phyloP scores from a whole-genome alignment of 2,113 vertebrate species.

The Carassius carassius region DNA sequence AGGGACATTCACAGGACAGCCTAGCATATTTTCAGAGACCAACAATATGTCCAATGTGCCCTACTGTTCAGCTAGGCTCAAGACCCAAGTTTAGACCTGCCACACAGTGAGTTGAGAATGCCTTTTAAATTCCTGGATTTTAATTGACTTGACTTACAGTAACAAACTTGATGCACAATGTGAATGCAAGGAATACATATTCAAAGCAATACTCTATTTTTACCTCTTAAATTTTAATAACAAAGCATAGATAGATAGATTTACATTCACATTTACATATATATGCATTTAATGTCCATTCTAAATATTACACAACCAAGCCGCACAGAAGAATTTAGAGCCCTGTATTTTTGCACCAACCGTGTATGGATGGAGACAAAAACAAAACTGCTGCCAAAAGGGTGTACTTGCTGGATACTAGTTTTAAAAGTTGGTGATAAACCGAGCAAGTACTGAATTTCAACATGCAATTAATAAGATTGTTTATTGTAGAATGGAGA shows the following conservation, averaged over 20 bases:
- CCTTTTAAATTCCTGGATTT: not conserved
- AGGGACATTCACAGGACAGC: slow-evolving; percentile 59
- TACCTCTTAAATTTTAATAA: not conserved
- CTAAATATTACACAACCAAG: not conserved
- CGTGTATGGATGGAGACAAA: not conserved
- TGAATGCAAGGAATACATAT: not conserved
- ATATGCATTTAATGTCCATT: not conserved
- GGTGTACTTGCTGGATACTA: not conserved
- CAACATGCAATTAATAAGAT: not conserved
- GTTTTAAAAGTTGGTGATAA: not conserved
- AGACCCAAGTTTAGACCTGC: not conserved
- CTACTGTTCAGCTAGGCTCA: slow-evolving; percentile 31
- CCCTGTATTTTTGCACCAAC: not conserved
- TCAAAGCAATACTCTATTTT: not conserved
- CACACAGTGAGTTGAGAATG: not conserved
- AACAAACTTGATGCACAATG: not conserved
- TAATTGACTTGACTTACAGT: not conserved
- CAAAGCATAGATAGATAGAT: not conserved
- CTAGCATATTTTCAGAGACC: slow-evolving; percentile 63
- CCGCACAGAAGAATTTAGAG: not conserved
- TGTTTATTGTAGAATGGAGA: too few species aligned
- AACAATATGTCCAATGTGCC: slow-evolving; percentile 47
- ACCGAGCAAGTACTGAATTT: not conserved
- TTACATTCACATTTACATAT: not conserved
- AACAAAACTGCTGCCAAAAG: not conserved